Percentiles rank a stretch among this genome's conserved stretches.
Evolutionary conservation across 2,888 invertebrate genomes (phyloP).

Genomic region (Rosalia funebris): DNA sequence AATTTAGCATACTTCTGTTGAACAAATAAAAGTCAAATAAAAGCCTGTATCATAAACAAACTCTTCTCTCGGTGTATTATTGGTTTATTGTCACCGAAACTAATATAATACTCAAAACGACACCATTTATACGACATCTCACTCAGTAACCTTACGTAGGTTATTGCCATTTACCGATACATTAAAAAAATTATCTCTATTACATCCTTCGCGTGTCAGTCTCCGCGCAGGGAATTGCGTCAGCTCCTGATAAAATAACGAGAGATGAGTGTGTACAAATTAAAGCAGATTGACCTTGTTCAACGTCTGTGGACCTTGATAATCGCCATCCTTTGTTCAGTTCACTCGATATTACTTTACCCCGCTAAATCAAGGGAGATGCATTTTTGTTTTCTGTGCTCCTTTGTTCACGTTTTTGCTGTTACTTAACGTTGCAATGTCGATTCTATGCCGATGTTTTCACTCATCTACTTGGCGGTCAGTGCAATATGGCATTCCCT

Average conservation of each 20-base stretch:
- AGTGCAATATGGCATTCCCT: too few species aligned
- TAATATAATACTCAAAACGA: too few species aligned
- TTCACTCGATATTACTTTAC: conserved; percentile 23
- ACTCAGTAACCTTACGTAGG: too few species aligned
- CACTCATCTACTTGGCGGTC: too few species aligned
- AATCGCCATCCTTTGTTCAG: conserved; percentile 34
- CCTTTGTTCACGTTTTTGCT: conserved; percentile 11
- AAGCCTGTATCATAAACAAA: too few species aligned
- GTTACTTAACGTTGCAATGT: neutral
- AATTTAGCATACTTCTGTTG: too few species aligned
- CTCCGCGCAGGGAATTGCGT: neutral
- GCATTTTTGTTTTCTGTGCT: conserved; percentile 9
- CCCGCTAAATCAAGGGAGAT: conserved; percentile 14
- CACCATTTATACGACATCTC: too few species aligned
- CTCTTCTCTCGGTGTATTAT: too few species aligned
- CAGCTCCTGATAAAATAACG: conserved; percentile 9
- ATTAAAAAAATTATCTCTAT: too few species aligned
- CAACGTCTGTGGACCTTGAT: conserved; percentile 37
- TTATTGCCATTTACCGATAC: too few species aligned
- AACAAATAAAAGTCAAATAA: too few species aligned
- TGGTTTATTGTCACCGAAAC: too few species aligned
- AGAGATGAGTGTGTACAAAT: conserved; percentile 23
- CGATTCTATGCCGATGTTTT: neutral
- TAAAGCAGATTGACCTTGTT: conserved; percentile 35
- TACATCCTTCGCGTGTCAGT: neutral